A percentile compares a stretch with the other conserved stretches of the same genome.
phyloP scores from a whole-genome alignment of 1,140 invertebrate species.

The Drosophila nannoptera region DNA sequence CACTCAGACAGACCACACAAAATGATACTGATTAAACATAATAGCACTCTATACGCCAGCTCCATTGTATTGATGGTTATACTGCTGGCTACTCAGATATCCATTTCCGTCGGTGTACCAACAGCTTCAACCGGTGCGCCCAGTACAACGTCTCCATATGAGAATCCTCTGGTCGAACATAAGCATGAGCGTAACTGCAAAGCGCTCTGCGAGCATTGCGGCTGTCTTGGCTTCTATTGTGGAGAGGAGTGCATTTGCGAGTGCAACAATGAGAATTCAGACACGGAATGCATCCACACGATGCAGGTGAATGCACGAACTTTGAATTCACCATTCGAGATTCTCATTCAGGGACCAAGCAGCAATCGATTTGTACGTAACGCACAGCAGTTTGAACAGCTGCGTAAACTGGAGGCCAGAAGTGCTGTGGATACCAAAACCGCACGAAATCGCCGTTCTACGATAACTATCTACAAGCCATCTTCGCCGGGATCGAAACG shows the following conservation, averaged over 20 bases:
- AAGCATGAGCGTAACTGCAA: constrained; percentile 69
- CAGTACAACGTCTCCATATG: constrained; percentile 18
- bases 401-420: constrained; percentile 27
- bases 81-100: constrained; percentile 34
- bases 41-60: constrained; percentile 17
- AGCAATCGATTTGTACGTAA: constrained; percentile 72
- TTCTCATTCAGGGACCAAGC: constrained; percentile 74
- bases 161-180: constrained; percentile 50
- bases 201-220: constrained; percentile 70
- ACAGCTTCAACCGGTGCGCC: constrained; percentile 3
- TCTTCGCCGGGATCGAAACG: constrained; percentile 4
- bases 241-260: constrained; percentile 78
- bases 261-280: constrained; percentile 70
- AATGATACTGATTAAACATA: constrained; percentile 43
- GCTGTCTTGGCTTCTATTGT: constrained; percentile 77
- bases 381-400: constrained; percentile 69
- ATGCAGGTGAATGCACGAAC: constrained; percentile 68
- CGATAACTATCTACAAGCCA: constrained; percentile 69
- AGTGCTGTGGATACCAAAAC: constrained; percentile 11
- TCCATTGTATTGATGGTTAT: constrained; percentile 45
- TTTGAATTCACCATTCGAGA: constrained; percentile 62
- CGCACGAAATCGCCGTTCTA: constrained; percentile 57
- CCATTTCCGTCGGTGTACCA: constrained; percentile 1
- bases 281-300: constrained; percentile 68
- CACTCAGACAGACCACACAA: constrained; percentile 27